Base-by-base conservation (phyloP, 1,140 invertebrate species). In the Drosophila willistoni region DNA sequence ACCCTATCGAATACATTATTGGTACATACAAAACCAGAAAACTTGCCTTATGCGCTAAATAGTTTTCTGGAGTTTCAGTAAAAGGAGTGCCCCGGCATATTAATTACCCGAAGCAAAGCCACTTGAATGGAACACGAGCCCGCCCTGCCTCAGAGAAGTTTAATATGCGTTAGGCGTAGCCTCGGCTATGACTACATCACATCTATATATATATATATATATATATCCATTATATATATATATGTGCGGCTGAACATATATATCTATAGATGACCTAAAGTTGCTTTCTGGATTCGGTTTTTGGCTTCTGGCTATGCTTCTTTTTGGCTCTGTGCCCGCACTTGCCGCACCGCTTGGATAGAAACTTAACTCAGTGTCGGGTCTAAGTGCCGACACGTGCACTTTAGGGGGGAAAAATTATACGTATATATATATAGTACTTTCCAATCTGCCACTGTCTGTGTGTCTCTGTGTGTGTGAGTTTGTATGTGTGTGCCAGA, bases 401-500 rank as follows among this genome's bases (percentile, higher is more conserved):
- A 64, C 62, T 64, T 64, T 64, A 44, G 62, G 29, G 56, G 56
- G 56, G 56, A 36, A 47, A 29, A 47, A 47, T 17, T 17, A 47
- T 47, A 9, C 44, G 14, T 47, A 7, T 17, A 19, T 10, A 47
- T 17, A 44, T 7, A 47, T 17, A 47, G 12, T 44, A 47, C 44
- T 47, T 47, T 47, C 44, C 14, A 47, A 51, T 36, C 34, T 71
- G 54, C 36, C 36, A 59, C 14, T 54, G 54, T 71, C 47, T 63
- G 61, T 25, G 29, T 36, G 36, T 39, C 12, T 36, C 9, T 71
- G 22, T 65, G 39, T 10, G 41, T 47, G 71, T 65, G 55, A 69
- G 68, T 70, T 62, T 62, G 47, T 68, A 39, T 63, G 68, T 67
- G 80, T 71, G 70, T 82, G 79, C 70, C 74, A 79, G 83, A 86